Percentiles rank a stretch among this genome's conserved stretches.
Conservation (phyloP, 2,113 vertebrate genomes). For the Toxostoma redivivum region DNA sequence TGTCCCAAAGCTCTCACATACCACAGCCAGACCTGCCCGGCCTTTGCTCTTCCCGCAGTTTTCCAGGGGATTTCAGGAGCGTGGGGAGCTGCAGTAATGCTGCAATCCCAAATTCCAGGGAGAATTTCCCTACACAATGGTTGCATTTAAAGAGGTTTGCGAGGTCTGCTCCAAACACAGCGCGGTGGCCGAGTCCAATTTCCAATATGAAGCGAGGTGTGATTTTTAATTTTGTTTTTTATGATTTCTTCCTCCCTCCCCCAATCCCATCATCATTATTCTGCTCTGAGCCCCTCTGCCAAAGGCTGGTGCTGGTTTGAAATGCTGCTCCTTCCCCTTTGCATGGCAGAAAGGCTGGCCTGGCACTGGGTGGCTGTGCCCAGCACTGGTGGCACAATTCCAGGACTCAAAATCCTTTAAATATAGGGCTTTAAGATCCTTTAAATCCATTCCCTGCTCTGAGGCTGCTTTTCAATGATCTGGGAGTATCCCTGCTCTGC, state of each 20-base stretch:
- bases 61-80: not conserved
- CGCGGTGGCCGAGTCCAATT: not conserved
- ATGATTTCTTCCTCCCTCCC: not conserved
- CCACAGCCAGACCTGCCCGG: not conserved
- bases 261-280: constrained; percentile 9
- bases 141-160: not conserved
- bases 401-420: not conserved
- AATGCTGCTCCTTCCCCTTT: not conserved
- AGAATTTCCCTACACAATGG: constrained; percentile 1
- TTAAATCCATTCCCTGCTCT: not conserved
- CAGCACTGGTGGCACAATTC: not conserved
- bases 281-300: not conserved
- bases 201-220: constrained; percentile 22
- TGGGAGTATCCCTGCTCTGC: not conserved
- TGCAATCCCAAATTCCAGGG: not conserved
- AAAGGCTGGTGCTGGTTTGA: not conserved
- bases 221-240: constrained; percentile 47
- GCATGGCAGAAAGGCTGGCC: not conserved
- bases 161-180: not conserved
- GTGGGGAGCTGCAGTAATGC: not conserved
- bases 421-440: too few relatives aligned
- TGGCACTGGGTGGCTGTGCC: not conserved
- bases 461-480: not conserved
- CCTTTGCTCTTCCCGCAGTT: not conserved
- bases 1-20: not conserved